Percentiles rank a stretch among this genome's conserved stretches.
phyloP scores from a whole-genome alignment of 2,888 invertebrate species.

The Drosophila demipolita region DNA sequence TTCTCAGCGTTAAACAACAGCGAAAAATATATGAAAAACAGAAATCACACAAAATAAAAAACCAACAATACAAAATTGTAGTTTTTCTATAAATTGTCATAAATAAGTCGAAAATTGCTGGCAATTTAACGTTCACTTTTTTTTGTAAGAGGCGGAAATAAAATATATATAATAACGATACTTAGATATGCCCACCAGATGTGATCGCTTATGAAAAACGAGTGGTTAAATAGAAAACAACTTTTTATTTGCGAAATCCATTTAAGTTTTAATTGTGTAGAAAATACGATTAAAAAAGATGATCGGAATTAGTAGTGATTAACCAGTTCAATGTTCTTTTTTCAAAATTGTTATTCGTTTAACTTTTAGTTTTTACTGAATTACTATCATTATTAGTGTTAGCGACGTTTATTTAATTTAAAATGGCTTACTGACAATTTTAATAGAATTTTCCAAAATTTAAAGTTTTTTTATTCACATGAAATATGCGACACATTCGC shows the following conservation, averaged over 20 bases:
- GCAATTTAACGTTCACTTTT: slow-evolving; percentile 10
- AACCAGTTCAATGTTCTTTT: background rate
- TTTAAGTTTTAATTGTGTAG: background rate
- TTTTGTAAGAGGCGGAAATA: slow-evolving; percentile 26
- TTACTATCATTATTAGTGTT: background rate
- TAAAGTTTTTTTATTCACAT: background rate
- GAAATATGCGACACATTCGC: background rate
- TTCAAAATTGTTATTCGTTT: background rate
- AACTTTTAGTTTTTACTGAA: background rate
- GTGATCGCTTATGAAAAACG: background rate
- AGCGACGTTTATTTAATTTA: background rate
- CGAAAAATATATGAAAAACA: slow-evolving; percentile 24
- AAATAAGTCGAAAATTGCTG: slow-evolving; percentile 34
- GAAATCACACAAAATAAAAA: slow-evolving; percentile 24
- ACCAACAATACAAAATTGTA: slow-evolving; percentile 1
- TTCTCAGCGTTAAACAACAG: slow-evolving; percentile 19
- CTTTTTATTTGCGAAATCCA: background rate
- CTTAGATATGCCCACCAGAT: background rate
- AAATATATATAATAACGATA: background rate
- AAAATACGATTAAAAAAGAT: background rate
- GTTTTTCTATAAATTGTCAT: slow-evolving; percentile 24
- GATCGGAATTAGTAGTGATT: background rate
- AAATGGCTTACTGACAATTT: background rate
- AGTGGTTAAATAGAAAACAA: background rate
- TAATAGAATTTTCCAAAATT: background rate